Evolutionary conservation across 1,140 invertebrate genomes (phyloP), one percentile per base, ranked within the genome.

Genomic region (Bombus soroeensis): DNA sequence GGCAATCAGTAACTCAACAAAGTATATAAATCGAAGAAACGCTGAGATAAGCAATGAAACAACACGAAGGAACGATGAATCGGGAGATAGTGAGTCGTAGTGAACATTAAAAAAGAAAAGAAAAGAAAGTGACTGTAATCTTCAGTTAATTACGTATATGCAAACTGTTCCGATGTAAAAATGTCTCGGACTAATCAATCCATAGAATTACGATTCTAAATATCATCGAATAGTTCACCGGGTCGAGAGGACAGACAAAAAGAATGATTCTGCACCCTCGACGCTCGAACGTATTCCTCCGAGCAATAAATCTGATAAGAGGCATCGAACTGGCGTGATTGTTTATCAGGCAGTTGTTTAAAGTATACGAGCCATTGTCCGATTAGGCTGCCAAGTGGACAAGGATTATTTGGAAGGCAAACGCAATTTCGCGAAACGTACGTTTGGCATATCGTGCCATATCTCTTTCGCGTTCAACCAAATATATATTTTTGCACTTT

Each of bases 301-400:
- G 0, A 34, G 66, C 32, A 79, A 81, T 82, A 88, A 89, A 89
- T 88, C 79, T 82, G 88, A 89, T 89, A 89, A 86, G 62, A 59
- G 68, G 32, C 47, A 59, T 70, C 64, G 37, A 59, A 70, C 81
- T 32, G 57, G n/a, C 53, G 76, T 70, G 76, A 83, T 80, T 41
- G 84, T 89, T 89, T 87, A 86, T 83, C 87, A 68, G 73, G 57
- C 62, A 81, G 73, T 87, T 81, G 85, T 89, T 90, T 81, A 84
- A 84, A 89, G 68, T 87, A 74, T 25, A n/a, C 72, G 85, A 81
- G 81, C 68, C 88, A 78, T 85, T 84, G 88, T 81, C 85, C 77
- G 87, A 90, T 90, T 89, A 70, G n/a, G 59, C 37, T n/a, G 34
- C 70, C 34, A 72, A 76, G 39, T 62, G 64, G 74, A 84, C 85